Evolutionary conservation across 1,140 invertebrate species (phyloP).

Genomic region (Leptinotarsa texana): DNA sequence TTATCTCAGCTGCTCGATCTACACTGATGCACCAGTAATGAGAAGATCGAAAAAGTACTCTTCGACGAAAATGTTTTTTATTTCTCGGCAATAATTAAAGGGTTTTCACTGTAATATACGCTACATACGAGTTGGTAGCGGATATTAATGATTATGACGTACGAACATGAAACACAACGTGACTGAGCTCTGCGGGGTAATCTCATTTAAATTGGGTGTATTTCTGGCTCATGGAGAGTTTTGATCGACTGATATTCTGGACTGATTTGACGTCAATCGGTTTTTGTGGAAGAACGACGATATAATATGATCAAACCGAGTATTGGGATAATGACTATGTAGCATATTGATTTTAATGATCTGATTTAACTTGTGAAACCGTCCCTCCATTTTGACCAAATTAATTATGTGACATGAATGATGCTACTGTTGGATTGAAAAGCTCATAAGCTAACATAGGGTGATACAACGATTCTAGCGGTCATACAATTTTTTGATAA

Average conservation of each 20-base stretch:
- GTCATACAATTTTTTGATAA: no score
- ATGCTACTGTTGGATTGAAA: no score
- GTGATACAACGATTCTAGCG: no score
- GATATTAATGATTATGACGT: constrained; percentile 4
- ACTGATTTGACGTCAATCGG: not conserved
- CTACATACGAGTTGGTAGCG: not conserved
- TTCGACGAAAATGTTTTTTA: not conserved
- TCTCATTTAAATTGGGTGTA: constrained; percentile 3
- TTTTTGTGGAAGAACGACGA: not conserved
- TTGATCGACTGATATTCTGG: constrained; percentile 2
- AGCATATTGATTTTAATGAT: no score
- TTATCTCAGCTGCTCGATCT: constrained; percentile 1
- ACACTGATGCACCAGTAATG: not conserved
- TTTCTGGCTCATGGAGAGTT: not conserved
- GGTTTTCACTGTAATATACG: not conserved
- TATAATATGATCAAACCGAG: no score
- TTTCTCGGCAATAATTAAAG: not conserved
- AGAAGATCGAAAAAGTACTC: not conserved
- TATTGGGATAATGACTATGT: no score
- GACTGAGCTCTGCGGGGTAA: not conserved
- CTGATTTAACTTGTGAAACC: no score
- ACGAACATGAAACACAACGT: not conserved
- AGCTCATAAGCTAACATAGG: no score
- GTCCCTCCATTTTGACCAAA: no score
- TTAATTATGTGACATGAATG: no score